phyloP scores from a whole-genome alignment of 2,797 vertebrate species.

The Siniperca obscura region DNA sequence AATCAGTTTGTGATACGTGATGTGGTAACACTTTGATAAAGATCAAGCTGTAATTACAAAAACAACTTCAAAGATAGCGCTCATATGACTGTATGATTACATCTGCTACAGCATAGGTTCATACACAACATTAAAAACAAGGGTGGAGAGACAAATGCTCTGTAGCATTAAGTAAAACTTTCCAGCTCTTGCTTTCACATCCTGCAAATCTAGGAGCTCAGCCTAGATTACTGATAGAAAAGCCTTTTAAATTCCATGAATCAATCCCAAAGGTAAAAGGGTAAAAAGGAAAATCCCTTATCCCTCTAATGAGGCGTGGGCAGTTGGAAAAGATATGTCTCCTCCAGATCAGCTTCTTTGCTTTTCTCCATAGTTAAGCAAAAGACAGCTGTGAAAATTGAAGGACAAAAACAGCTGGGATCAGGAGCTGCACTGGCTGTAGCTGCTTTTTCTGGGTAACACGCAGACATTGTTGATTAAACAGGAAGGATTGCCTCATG shows the following conservation, averaged over 20 bases:
- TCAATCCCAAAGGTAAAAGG: constrained; percentile 52
- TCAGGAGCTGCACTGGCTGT: constrained; percentile 15
- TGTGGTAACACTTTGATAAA: background rate
- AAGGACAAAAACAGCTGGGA: constrained; percentile 82
- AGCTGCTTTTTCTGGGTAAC: constrained; percentile 61
- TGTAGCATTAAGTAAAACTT: constrained; percentile 33
- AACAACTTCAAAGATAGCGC: background rate
- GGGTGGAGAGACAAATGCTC: background rate
- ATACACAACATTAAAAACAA: constrained; percentile 5
- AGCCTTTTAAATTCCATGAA: constrained; percentile 26
- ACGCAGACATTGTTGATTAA: constrained; percentile 50
- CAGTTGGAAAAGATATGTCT: constrained; percentile 28
- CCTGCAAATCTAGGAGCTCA: constrained; percentile 43
- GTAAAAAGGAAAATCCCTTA: constrained; percentile 50
- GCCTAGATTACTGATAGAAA: constrained; percentile 8
- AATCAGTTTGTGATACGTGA: background rate
- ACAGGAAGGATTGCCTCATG: constrained; percentile 60
- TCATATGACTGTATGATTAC: background rate
- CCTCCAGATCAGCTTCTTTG: constrained; percentile 10
- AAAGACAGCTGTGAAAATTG: constrained; percentile 63
- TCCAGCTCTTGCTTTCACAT: constrained; percentile 38
- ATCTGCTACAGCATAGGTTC: constrained; percentile 15
- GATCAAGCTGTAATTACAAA: constrained; percentile 18
- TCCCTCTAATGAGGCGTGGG: constrained; percentile 53
- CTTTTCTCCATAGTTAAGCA: constrained; percentile 16